These are phyloP conservation scores for Tetraneura akinire DNA, from an alignment of 1,140 invertebrate genomes.

Conservation along the genomic window DNA sequence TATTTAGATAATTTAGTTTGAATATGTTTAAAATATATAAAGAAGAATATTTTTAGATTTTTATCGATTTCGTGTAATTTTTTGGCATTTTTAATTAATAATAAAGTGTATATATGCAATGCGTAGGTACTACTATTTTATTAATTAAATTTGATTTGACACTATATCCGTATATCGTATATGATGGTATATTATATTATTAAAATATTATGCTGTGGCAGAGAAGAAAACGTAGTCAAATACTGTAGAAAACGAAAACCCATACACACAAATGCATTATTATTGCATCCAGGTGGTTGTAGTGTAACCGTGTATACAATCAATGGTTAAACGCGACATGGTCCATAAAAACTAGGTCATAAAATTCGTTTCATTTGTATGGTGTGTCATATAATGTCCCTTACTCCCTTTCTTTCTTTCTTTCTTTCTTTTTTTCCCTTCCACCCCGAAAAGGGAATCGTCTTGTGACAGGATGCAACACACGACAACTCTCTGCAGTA, in stretches of 20 bases:
- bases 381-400: not conserved
- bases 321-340: not conserved
- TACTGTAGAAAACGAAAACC: not conserved
- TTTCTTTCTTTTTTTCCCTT: not conserved
- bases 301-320: not conserved
- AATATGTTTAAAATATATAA: too few relatives aligned
- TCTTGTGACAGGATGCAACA: not conserved
- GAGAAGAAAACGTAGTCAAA: not conserved
- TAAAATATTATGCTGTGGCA: not conserved
- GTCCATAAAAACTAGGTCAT: conserved; percentile 41
- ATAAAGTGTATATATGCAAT: too few relatives aligned
- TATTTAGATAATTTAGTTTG: too few relatives aligned
- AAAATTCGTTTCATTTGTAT: conserved; percentile 11
- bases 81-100: too few relatives aligned
- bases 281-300: conserved; percentile 22
- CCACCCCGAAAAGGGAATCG: not conserved
- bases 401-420: conserved; percentile 27
- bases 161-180: too few relatives aligned
- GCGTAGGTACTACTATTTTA: too few relatives aligned
- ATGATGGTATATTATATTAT: not conserved
- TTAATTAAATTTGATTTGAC: too few relatives aligned
- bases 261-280: not conserved
- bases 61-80: too few relatives aligned
- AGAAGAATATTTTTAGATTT: too few relatives aligned
- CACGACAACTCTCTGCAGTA: not conserved